Base-by-base conservation (phyloP, 2,113 vertebrate species). In the Nestor notabilis region DNA sequence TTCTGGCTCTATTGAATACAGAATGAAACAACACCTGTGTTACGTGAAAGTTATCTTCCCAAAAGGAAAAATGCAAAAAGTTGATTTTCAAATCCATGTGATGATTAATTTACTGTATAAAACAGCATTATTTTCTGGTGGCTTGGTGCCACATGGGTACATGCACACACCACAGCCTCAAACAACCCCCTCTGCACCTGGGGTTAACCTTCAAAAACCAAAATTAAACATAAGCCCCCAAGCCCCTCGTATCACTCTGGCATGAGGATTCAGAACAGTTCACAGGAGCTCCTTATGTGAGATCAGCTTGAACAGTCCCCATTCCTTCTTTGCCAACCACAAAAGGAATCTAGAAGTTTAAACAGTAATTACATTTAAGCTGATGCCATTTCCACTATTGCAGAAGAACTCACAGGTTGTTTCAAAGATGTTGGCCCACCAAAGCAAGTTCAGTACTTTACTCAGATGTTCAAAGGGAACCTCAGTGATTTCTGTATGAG, bases 201-300 rank as follows among this genome's bases (percentile, higher is more conserved):
- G n/a, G 71, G 63, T 71, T 46, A 52, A 58, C 31, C 10, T 55
- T 29, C 50, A 46, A 52, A 68, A 64, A 60, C 28, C 2, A 41
- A 52, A 70, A 44, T 25, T 43, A 72, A 41, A 60, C 1, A 0
- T 28, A 27, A 72, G 20, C 12, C 14, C 52, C 21, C 16, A 60
- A 79, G 18, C 2, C 10, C 5, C 8, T 90, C 13, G 7, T 15
- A 46, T 25, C 18, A 33, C 0, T 1, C 37, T 55, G 55, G 8
- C 52, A 79, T 29, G 6, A 80, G 28, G 39, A 89, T 60, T 39
- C 63, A 44, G 27, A 83, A 46, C 0, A 5, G 49, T 31, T 53
- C 71, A 39, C 20, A 47, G 29, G 29, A 90, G 27, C 21, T 77
- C 11, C 33, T 50, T 44, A 64, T 0, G 0, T 9, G 14, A 83